Conservation (phyloP, 2,888 invertebrate genomes). For the Margaritifera margaritifera region DNA sequence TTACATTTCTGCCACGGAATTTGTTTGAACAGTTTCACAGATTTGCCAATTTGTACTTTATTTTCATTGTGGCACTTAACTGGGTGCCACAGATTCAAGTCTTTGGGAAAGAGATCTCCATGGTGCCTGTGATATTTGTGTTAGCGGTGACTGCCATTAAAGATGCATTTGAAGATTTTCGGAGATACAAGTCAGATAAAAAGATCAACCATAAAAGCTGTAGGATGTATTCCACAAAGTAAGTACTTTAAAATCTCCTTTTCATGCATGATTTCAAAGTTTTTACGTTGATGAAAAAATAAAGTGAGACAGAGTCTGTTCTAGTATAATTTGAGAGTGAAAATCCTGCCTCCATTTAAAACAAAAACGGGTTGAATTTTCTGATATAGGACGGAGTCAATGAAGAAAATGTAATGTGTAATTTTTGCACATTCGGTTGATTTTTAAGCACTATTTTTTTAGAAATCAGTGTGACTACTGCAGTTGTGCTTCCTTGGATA, state of each 20-base stretch:
- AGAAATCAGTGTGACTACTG: background rate
- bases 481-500: background rate
- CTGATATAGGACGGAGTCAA: no score
- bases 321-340: no score
- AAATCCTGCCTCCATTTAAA: no score
- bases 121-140: conserved; percentile 95
- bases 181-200: conserved; percentile 91
- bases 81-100: conserved; percentile 91
- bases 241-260: conserved; percentile 70
- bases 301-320: background rate
- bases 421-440: no score
- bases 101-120: conserved; percentile 95
- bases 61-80: conserved; percentile 95
- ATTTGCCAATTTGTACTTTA: conserved; percentile 97
- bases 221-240: conserved; percentile 89
- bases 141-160: conserved; percentile 94
- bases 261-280: background rate
- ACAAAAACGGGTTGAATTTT: background rate
- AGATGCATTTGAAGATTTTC: conserved; percentile 93
- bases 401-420: no score
- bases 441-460: background rate
- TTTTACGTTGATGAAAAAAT: background rate
- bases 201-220: conserved; percentile 94
- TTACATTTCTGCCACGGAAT: conserved; percentile 96
- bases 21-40: conserved; percentile 97